These are phyloP conservation scores for Lacanobia oleracea DNA, from an alignment of 2,888 invertebrate species.

Conservation along the genomic window DNA sequence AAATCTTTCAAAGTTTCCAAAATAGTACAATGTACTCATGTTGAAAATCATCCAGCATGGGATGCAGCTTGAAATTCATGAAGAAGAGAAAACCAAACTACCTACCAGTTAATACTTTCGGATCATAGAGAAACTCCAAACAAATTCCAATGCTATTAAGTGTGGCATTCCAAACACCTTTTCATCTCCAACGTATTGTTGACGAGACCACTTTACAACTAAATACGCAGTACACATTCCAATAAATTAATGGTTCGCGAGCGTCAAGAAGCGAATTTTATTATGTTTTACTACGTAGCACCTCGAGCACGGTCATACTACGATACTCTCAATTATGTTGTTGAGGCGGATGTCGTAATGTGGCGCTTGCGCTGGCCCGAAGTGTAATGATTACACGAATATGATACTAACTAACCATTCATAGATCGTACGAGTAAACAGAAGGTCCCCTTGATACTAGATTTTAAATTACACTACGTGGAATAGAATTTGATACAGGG, in stretches of 20 bases:
- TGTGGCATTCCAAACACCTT: slow-evolving; percentile 1
- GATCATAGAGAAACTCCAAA: not conserved
- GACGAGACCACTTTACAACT: slow-evolving; percentile 36
- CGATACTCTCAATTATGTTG: slow-evolving; percentile 49
- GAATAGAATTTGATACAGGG: slow-evolving; percentile 18
- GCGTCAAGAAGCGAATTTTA: slow-evolving; percentile 51
- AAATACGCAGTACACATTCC: slow-evolving; percentile 62
- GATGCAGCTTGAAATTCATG: not conserved
- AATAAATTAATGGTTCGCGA: slow-evolving; percentile 50
- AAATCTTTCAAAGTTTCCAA: not conserved
- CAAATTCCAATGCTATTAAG: not conserved
- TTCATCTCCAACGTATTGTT: slow-evolving; percentile 31
- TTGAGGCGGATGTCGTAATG: slow-evolving; percentile 53
- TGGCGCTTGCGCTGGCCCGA: slow-evolving; percentile 44
- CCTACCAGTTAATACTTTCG: not conserved
- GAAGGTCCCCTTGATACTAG: slow-evolving; percentile 6
- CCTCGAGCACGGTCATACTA: slow-evolving; percentile 30
- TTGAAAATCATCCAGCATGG: not conserved
- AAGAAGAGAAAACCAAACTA: not conserved
- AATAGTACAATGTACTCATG: not conserved
- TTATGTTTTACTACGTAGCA: slow-evolving; percentile 47
- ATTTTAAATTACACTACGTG: slow-evolving; percentile 10
- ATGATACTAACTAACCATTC: slow-evolving; percentile 22
- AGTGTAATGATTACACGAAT: slow-evolving; percentile 41
- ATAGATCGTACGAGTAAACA: slow-evolving; percentile 16